Evolutionary conservation across 1,140 invertebrate genomes (phyloP).

Genomic region (Temnothorax longispinosus): DNA sequence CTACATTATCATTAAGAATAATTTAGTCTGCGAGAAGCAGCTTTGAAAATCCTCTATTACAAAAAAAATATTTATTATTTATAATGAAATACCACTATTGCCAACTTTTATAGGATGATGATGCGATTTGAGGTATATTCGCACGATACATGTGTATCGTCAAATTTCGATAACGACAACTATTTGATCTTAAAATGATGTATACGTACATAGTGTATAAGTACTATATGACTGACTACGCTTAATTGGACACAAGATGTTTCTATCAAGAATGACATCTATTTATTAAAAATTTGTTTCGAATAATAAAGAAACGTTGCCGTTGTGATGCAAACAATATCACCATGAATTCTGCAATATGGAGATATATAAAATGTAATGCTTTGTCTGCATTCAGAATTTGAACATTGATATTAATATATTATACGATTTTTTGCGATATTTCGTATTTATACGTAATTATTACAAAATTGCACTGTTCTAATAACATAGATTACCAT

Average conservation of each 20-base stretch:
- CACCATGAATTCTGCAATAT: background rate
- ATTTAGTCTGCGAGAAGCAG: background rate
- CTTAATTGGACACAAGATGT: constrained; percentile 3
- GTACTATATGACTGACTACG: constrained; percentile 23
- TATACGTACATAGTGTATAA: background rate
- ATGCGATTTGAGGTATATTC: background rate
- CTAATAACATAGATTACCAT: background rate
- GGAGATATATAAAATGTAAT: background rate
- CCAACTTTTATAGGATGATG: background rate
- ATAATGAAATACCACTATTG: constrained; percentile 11
- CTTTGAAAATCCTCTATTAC: background rate
- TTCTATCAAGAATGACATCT: constrained; percentile 14
- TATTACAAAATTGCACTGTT: background rate
- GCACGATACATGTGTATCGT: background rate
- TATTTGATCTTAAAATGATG: constrained; percentile 5
- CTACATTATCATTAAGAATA: background rate
- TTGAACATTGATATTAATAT: background rate
- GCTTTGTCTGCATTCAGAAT: background rate
- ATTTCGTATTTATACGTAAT: background rate
- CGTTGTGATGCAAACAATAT: background rate
- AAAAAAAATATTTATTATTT: constrained; percentile 16
- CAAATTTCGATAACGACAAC: background rate
- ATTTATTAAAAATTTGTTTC: background rate
- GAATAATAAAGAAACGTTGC: background rate
- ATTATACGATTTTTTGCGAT: background rate